Base-by-base conservation (phyloP, 2,113 vertebrate species). In the Xiphophorus hellerii region DNA sequence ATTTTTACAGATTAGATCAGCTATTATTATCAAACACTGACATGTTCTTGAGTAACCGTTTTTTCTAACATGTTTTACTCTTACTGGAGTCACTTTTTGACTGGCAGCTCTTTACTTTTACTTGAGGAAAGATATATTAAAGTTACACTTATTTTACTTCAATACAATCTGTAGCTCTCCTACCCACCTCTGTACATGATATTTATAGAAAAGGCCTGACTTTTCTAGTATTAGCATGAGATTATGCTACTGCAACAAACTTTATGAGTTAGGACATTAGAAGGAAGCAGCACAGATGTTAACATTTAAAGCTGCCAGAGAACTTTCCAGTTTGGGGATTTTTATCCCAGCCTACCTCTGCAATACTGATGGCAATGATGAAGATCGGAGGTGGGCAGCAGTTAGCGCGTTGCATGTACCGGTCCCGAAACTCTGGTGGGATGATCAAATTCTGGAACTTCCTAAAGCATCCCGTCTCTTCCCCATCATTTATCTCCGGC, bases 341-440 rank as follows among this genome's bases (percentile, higher is more conserved):
- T 58, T 20, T 58, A n/a, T 17, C 8, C 44, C 51, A 58, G 51
- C 42, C 31, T 76, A 97, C 97, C 96, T 98, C 96, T 0, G 66
- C 94, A 30, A 97, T 85, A 73, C 96, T 98, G 93, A 97, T 74
- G 65, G 91, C 89, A 81, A 97, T 94, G 87, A 98, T 96, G 93
- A 97, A 98, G 77, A 98, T 76, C 0, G 97, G 96, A 0, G 96
- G 97, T 0, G 96, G 96, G 33, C 94, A 89, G 89, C 97, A 98
- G 92, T 95, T 97, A 44, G 96, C 93, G 12, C 96, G 93, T 65
- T 96, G 94, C 66, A 96, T 14, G 78, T 98, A 97, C 0, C 33
- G 90, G 69, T 78, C 76, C 22, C 93, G 93, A 2, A 29, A 13
- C 0, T 93, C 71, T 61, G 94, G 92, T 0, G 96, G 96, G 39